Conservation (phyloP, 1,140 invertebrate species). For the Procambarus clarkii region DNA sequence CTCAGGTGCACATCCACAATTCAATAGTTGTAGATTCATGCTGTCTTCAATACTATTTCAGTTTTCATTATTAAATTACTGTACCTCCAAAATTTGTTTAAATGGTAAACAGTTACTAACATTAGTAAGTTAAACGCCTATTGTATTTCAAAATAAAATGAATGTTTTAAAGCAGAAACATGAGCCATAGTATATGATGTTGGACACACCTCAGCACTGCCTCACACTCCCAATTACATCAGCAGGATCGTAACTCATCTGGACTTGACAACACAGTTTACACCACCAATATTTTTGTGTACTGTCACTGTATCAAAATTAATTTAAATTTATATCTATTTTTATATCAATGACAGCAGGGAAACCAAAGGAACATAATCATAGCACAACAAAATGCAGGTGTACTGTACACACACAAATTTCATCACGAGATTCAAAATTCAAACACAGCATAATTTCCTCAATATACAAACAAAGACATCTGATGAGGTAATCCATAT, state of each 20-base stretch:
- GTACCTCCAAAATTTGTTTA: too few relatives aligned
- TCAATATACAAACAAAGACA: slow-evolving; percentile 55
- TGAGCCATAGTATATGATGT: not conserved
- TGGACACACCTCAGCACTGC: not conserved
- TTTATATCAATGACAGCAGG: slow-evolving; percentile 22
- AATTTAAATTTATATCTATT: not conserved
- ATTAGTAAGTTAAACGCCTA: too few relatives aligned
- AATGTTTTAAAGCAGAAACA: not conserved
- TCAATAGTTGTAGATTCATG: too few relatives aligned
- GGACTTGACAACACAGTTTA: slow-evolving; percentile 29
- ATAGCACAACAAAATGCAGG: slow-evolving; percentile 35
- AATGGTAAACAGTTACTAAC: too few relatives aligned
- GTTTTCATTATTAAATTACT: too few relatives aligned
- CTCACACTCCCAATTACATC: not conserved
- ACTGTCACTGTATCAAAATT: slow-evolving; percentile 36
- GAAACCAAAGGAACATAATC: slow-evolving; percentile 15
- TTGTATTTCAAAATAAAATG: too few relatives aligned
- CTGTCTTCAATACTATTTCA: too few relatives aligned
- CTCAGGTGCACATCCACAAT: not conserved
- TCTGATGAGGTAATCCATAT: slow-evolving; percentile 40
- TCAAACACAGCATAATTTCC: slow-evolving; percentile 22
- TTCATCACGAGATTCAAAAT: slow-evolving; percentile 41
- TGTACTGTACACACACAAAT: slow-evolving; percentile 33
- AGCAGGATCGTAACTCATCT: slow-evolving; percentile 14
- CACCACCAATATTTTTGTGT: slow-evolving; percentile 24